Evolutionary conservation across 1,140 invertebrate species (phyloP).

Genomic region (Drosophila melanogaster): Release_6_plus_ISO1_MT NT_033779.5:7138501-7139000

Average conservation of each 20-base stretch:
- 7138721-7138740: slow-evolving; percentile 36
- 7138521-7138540: slow-evolving; percentile 12
- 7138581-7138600: slow-evolving; percentile 57
- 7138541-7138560: slow-evolving; percentile 50
- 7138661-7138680: slow-evolving; percentile 19
- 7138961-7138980: slow-evolving; percentile 58
- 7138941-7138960: slow-evolving; percentile 56
- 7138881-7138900: slow-evolving; percentile 45
- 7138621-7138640: slow-evolving; percentile 37
- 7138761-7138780: slow-evolving; percentile 64
- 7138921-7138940: slow-evolving; percentile 17
- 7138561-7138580: slow-evolving; percentile 75
- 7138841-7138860: slow-evolving; percentile 55
- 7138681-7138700: slow-evolving; percentile 18
- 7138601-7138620: slow-evolving; percentile 14
- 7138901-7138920: slow-evolving; percentile 41
- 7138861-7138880: slow-evolving; percentile 49
- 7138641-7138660: neutral
- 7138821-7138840: slow-evolving; percentile 30
- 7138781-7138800: slow-evolving; percentile 33
- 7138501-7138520: slow-evolving; percentile 36
- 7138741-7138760: slow-evolving; percentile 37
- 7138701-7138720: slow-evolving; percentile 2
- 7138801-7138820: slow-evolving; percentile 63
- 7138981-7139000: neutral